Evolutionary conservation across 2,888 invertebrate species (phyloP), one percentile per base, ranked within the genome.

Genomic region (Drosophila emarginata): DNA sequence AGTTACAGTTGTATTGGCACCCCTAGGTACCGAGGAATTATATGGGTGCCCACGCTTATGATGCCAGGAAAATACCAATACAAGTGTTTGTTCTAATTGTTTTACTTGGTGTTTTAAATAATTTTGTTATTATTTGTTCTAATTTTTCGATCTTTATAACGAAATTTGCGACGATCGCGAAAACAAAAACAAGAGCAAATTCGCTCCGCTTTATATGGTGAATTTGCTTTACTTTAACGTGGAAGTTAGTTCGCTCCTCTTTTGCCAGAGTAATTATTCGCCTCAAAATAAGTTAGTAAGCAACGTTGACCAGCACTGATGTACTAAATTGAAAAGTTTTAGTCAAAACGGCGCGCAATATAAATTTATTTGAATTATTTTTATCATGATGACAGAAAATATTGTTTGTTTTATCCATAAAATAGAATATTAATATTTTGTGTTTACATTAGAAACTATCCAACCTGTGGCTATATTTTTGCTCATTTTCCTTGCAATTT

Each of bases 401-500:
- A 23, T 26, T 26, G 3, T 26, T 5, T 5, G 26, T 26, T 26
- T 26, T 26, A 26, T 26, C 6, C 6, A 6, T 26, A 5, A 45
- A 2, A 12, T 21, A 45, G 4, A 21, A 21, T 4, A 4, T 1
- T 2, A 45, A 45, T 12, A 21, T 12, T n/a, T n/a, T n/a, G n/a
- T n/a, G 12, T 21, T 21, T 11, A 0, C 18, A 4, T 45, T 12
- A 7, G 5, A 18, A 21, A n/a, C n/a, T n/a, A n/a, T n/a, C n/a
- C n/a, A n/a, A n/a, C n/a, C n/a, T n/a, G n/a, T n/a, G n/a, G 15
- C 15, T 2, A 37, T n/a, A 63, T 2, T 36, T 50, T 3, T 14
- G 9, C 9, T 57, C 50, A 28, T 73, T 71, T 9, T 54, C 18
- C 7, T 7, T 37, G 12, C 67, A 60, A 1, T 6, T 4, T 0